These are phyloP conservation scores for Lordiphosa collinella DNA, from an alignment of 1,140 invertebrate genomes.

Conservation along the genomic window DNA sequence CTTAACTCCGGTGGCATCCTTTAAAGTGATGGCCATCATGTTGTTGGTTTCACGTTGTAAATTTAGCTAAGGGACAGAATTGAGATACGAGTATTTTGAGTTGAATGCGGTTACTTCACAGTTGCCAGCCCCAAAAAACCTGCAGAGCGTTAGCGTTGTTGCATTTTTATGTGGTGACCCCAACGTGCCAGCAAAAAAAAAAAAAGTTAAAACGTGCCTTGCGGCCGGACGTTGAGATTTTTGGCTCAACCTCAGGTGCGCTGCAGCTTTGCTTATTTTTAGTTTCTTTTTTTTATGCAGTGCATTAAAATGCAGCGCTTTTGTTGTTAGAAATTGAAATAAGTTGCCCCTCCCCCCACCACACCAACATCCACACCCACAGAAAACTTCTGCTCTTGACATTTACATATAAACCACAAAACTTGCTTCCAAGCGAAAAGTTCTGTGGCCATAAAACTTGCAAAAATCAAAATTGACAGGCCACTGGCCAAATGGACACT, in stretches of 20 bases:
- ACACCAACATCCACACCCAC: too few relatives aligned
- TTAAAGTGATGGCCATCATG: conserved; percentile 74
- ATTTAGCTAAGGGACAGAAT: conserved; percentile 48
- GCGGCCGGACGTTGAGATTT: conserved; percentile 39
- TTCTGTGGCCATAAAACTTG: conserved; percentile 18
- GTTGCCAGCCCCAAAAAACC: conserved; percentile 1
- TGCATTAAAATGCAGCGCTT: conserved; percentile 51
- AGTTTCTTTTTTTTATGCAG: conserved; percentile 7
- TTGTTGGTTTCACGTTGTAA: conserved; percentile 69
- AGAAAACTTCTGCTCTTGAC: conserved; percentile 42
- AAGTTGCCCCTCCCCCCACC: not conserved
- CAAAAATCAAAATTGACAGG: conserved; percentile 1
- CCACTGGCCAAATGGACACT: conserved; percentile 19
- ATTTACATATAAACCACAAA: conserved; percentile 44
- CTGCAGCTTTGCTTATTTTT: not conserved
- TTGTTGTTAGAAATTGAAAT: conserved; percentile 31
- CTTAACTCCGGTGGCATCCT: conserved; percentile 71
- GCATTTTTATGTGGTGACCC: conserved; percentile 50
- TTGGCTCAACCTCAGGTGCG: not conserved
- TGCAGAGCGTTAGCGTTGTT: conserved; percentile 36
- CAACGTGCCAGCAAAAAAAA: conserved; percentile 36
- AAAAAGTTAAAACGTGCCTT: conserved; percentile 16
- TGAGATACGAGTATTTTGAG: conserved; percentile 1
- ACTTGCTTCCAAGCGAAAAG: conserved; percentile 11
- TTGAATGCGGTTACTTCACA: conserved; percentile 7